A percentile compares a stretch with the other conserved stretches of the same genome.
Evolutionary conservation across 2,888 invertebrate genomes (phyloP).

Genomic region (Xylophagus ater): DNA sequence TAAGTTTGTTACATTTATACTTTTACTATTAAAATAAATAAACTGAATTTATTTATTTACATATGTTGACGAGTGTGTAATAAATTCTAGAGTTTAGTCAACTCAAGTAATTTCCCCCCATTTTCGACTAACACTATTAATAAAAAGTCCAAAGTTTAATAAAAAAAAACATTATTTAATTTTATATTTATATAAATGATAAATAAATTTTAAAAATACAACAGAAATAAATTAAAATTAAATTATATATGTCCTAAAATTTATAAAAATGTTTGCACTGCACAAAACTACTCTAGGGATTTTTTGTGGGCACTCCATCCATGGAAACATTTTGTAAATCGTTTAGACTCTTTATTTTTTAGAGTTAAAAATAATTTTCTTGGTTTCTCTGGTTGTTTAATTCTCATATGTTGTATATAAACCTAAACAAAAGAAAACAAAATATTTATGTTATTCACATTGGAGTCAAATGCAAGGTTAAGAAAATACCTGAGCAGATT

Average conservation of each 20-base stretch:
- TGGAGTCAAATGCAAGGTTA: not conserved
- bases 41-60: too few relatives aligned
- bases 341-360: constrained; percentile 89
- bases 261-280: not conserved
- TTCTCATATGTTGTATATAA: constrained; percentile 93
- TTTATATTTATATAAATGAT: not conserved
- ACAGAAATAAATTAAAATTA: not conserved
- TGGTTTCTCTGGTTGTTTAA: constrained; percentile 82
- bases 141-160: not conserved
- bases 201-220: not conserved
- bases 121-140: not conserved
- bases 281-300: constrained; percentile 24
- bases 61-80: too few relatives aligned
- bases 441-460: constrained; percentile 3
- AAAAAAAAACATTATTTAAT: not conserved
- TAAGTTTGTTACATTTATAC: too few relatives aligned
- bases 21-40: too few relatives aligned
- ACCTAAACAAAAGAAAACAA: constrained; percentile 49
- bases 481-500: constrained; percentile 73
- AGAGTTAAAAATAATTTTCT: constrained; percentile 88
- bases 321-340: constrained; percentile 97
- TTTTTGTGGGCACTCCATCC: constrained; percentile 89
- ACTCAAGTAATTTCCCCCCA: too few relatives aligned
- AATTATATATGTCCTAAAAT: not conserved
- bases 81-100: too few relatives aligned